Evolutionary conservation across 92 coral and sea anemone genomes (phyloP).

Genomic region (Phymanthus crucifer): DNA sequence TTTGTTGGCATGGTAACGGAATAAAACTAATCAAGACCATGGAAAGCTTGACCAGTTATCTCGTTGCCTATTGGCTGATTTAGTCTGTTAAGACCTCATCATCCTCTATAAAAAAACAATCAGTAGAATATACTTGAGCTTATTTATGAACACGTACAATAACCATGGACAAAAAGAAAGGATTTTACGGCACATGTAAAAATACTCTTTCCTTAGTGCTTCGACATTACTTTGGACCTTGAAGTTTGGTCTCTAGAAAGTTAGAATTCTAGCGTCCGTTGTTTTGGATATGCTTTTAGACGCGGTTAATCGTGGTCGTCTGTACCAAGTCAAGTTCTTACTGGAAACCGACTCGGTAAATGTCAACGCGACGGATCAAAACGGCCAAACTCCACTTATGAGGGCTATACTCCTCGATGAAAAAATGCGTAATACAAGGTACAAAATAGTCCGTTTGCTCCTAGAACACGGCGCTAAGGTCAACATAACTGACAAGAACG

Average conservation of each 20-base stretch:
- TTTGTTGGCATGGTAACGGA: not conserved
- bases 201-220: not conserved
- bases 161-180: not conserved
- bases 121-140: not conserved
- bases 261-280: not conserved
- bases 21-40: not conserved
- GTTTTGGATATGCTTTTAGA: conserved; percentile 64
- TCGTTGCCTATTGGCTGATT: not conserved
- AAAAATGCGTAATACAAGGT: conserved; percentile 77
- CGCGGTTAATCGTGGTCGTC: conserved; percentile 79
- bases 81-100: not conserved
- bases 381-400: conserved; percentile 87
- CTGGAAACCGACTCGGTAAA: conserved; percentile 74
- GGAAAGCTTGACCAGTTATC: not conserved
- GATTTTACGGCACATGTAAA: not conserved
- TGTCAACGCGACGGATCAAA: conserved; percentile 80
- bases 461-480: conserved; percentile 80
- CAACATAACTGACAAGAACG: conserved; percentile 67
- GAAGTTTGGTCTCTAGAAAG: not conserved
- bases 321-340: conserved; percentile 86
- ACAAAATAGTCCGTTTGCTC: conserved; percentile 73
- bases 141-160: not conserved
- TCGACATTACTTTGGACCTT: not conserved
- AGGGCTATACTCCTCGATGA: conserved; percentile 86
- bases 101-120: not conserved